Base-by-base conservation (phyloP, 2,888 invertebrate species). In the Caenorhabditis sinica region DNA sequence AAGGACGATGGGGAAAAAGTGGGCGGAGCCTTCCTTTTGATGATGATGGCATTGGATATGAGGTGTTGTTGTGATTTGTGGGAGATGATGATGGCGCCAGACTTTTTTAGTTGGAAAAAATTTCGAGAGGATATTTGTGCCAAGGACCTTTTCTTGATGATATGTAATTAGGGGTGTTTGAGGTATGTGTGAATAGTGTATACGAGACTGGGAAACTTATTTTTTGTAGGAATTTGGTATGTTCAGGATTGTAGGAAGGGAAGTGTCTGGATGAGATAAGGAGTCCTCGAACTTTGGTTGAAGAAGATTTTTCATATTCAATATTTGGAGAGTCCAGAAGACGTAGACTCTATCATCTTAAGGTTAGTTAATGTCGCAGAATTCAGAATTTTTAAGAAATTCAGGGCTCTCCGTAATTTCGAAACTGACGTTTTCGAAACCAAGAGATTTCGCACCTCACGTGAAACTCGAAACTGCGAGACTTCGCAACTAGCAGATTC, bases 21-120 rank as follows among this genome's bases (percentile, higher is more conserved):
- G 71, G 69, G 79, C 69, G 79, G 69, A 45, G 72, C 33, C 23
- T 49, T 51, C 56, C 30, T 45, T 66, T 65, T 40, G 56, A 58
- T 79, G 79, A 79, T 79, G 79, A 79, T 79, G 79, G 69, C 77
- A 71, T 71, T 77, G 77, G 71, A 66, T 61, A 33, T 33, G 43
- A 66, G 69, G 53, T 36, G 65, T 28, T 28, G 63, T 20, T 61
- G 49, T 43, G 40, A 40, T 40, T 36, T 4, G 33, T 9, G 33
- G 5, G 5, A 36, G 33, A 40, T 33, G 53, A 43, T 61, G 69
- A 65, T 65, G 77, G 53, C 69, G 71, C 69, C 76, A 76, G 45
- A 60, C 30, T 40, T 28, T 33, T 33, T 33, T n/a, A n/a, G n/a
- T n/a, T n/a, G n/a, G n/a, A n/a, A n/a, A n/a, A n/a, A n/a, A n/a